Conservation (phyloP, 2,888 invertebrate species). For the Oscheius sp. region DNA sequence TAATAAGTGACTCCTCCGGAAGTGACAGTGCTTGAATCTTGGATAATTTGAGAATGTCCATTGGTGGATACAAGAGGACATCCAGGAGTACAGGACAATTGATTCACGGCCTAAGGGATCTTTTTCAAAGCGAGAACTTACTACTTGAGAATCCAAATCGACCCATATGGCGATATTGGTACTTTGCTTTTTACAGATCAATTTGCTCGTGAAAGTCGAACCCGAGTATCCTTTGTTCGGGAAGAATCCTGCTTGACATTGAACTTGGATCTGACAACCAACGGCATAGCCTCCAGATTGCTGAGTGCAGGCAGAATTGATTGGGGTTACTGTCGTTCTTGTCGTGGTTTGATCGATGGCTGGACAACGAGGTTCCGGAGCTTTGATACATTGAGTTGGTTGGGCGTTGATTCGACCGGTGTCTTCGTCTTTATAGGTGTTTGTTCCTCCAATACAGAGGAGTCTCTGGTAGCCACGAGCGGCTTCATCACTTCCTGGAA, state of each 20-base stretch:
- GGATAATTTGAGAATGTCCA: background rate
- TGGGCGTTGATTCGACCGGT: background rate
- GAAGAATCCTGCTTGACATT: background rate
- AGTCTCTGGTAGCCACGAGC: background rate
- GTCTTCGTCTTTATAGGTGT: background rate
- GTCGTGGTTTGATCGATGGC: background rate
- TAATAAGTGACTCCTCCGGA: background rate
- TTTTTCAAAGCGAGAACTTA: background rate
- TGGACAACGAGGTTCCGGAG: slow-evolving; percentile 9
- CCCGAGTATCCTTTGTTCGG: background rate
- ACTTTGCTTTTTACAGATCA: background rate
- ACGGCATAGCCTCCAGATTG: background rate
- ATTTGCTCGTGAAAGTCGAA: background rate
- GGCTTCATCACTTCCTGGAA: background rate
- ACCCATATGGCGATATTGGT: slow-evolving; percentile 3
- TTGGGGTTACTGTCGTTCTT: background rate
- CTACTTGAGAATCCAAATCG: background rate
- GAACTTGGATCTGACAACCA: background rate
- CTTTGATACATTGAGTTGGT: background rate
- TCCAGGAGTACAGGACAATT: background rate
- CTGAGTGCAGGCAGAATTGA: background rate
- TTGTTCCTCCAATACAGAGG: slow-evolving; percentile 3
- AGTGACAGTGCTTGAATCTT: background rate
- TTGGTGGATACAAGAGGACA: background rate
- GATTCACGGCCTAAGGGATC: background rate